phyloP scores from a whole-genome alignment of 2,888 invertebrate species.

The Chloromyia formosa region DNA sequence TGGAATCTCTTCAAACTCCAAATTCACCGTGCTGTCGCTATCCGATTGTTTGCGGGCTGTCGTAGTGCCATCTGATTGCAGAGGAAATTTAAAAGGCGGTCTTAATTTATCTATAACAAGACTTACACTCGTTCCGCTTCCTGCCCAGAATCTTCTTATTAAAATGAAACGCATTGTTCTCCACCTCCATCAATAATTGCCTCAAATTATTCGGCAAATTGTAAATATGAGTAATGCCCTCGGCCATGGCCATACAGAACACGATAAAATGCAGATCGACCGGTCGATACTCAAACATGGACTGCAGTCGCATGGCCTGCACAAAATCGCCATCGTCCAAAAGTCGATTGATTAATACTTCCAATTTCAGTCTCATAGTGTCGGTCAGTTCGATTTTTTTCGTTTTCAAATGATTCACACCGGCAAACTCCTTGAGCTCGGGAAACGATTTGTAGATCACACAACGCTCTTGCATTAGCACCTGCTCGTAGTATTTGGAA shows the following conservation, averaged over 20 bases:
- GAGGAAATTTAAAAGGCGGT: no score
- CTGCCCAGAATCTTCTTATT: slow-evolving; percentile 2
- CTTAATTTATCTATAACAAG: background rate
- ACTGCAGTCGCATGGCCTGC: slow-evolving; percentile 67
- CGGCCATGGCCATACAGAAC: slow-evolving; percentile 70
- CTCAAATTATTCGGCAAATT: slow-evolving; percentile 73
- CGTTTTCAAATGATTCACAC: slow-evolving; percentile 58
- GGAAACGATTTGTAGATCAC: slow-evolving; percentile 62
- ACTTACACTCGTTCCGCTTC: slow-evolving; percentile 16
- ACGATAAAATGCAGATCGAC: slow-evolving; percentile 69
- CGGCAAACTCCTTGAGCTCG: slow-evolving; percentile 62
- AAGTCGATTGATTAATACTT: slow-evolving; percentile 64
- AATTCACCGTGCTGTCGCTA: slow-evolving; percentile 57
- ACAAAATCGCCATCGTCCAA: slow-evolving; percentile 68
- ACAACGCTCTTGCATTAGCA: slow-evolving; percentile 60
- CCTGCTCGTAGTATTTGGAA: slow-evolving; percentile 62
- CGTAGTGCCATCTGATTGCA: slow-evolving; percentile 14
- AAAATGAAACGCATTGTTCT: slow-evolving; percentile 56
- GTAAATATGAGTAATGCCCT: slow-evolving; percentile 67
- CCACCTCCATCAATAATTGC: slow-evolving; percentile 65
- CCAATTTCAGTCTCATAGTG: slow-evolving; percentile 58
- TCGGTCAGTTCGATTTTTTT: slow-evolving; percentile 55
- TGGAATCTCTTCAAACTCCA: slow-evolving; percentile 62
- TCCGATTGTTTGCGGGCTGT: slow-evolving; percentile 53
- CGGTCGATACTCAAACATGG: slow-evolving; percentile 63